Conservation (phyloP, 2,888 invertebrate species). For the Himalopsyche tibetana region DNA sequence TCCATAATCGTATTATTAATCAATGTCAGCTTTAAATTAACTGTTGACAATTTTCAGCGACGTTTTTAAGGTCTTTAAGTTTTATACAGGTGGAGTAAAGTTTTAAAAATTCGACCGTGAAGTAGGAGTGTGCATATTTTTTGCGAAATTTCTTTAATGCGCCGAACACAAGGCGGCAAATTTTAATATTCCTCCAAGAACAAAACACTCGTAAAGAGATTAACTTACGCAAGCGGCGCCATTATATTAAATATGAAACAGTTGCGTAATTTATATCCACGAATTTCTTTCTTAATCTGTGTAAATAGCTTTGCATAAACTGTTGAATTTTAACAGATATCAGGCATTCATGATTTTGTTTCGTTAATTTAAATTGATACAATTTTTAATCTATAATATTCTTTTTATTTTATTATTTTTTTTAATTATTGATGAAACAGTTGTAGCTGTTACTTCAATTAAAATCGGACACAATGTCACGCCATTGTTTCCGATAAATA, state of each 20-base stretch:
- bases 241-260: constrained; percentile 42
- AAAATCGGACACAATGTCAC: too few relatives aligned
- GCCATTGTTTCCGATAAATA: too few relatives aligned
- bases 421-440: too few relatives aligned
- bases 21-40: too few relatives aligned
- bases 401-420: too few relatives aligned
- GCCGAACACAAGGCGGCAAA: constrained; percentile 43
- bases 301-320: constrained; percentile 6
- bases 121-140: constrained; percentile 12
- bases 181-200: constrained; percentile 40
- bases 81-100: not conserved
- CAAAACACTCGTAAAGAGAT: constrained; percentile 43
- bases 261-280: constrained; percentile 22
- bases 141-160: constrained; percentile 28
- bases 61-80: not conserved
- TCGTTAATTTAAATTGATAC: too few relatives aligned
- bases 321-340: constrained; percentile 4
- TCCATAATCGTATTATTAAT: too few relatives aligned
- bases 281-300: constrained; percentile 11
- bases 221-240: constrained; percentile 32
- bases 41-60: too few relatives aligned
- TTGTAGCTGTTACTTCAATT: too few relatives aligned
- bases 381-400: too few relatives aligned
- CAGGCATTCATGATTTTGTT: not conserved
- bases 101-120: constrained; percentile 11